Evolutionary conservation across 2,888 invertebrate genomes (phyloP), one percentile per base, ranked within the genome.

Genomic region (Cantharis nigra): DNA sequence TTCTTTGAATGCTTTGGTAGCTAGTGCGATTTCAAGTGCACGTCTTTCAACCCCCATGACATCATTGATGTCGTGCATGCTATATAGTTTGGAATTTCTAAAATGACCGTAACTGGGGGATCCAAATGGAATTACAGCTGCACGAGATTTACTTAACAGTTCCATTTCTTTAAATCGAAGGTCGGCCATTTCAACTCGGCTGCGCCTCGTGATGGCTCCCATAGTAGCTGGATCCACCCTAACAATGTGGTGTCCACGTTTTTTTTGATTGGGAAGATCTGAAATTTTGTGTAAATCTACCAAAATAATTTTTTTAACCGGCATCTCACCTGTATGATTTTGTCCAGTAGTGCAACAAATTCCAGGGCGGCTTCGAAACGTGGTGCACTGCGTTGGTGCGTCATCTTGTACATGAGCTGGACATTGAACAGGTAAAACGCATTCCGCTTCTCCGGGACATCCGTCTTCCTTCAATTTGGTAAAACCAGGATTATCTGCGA

Each of bases 371-470:
- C 89, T 90, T 0, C 86, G 85, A 1, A 86, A 81, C 13, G 92
- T 86, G 71, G 91, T 91, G 81, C 93, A 94, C 64, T 82, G 81
- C 3, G 89, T 87, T 64, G 82, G 79, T 7, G 81, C 71, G 26
- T 82, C 81, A 0, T 79, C 79, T 63, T 84, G 82, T 4, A 93
- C 86, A 84, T 92, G 93, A 0, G 92, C 93, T 0, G 94, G 93
- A 85, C 94, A 94, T 84, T 92, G 92, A 20, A 94, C 90, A 79
- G 89, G 90, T 0, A 92, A 91, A 4, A 93, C 92, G 82, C 93
- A 94, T 67, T 84, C 83, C 0, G 91, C 90, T 10, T 88, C 86
- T 0, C 88, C 86, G 0, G 90, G 89, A 80, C 93, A 93, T 14
- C 70, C 77, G 33, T 81, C 82, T 30, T 72, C 74, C 28, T 81